Base-by-base conservation (phyloP, 2,113 vertebrate species). In the Centropus unirufus region DNA sequence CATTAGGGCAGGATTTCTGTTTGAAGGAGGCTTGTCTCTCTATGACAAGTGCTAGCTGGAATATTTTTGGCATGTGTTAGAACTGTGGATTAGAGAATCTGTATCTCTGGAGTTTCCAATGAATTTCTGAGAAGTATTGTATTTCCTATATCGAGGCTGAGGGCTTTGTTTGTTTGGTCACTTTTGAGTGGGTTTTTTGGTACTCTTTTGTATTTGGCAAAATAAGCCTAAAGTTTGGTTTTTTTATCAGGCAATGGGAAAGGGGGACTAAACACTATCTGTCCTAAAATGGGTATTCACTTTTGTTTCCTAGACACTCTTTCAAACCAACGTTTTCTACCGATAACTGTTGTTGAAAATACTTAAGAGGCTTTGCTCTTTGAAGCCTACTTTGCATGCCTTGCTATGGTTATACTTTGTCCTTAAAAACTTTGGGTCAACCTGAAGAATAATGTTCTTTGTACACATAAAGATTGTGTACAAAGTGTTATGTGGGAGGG, bases 401-500 rank as follows among this genome's bases (percentile, higher is more conserved):
- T 3, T 23, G 55, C 39, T 70, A 12, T 67, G 47, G 77, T 89
- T 96, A 62, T 0, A 0, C 61, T 87, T 81, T 81, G 68, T 74
- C 61, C 46, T 93, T 81, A 67, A 89, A 87, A 91, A 46, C 61
- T 90, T 92, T 46, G 81, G 92, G 51, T 84, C 73, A 87, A 1
- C 13, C 64, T 39, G 73, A 59, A 81, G 64, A 89, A 39, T 39
- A 62, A 36, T 7, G 36, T 36, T 36, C 36, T 36, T 36, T 36
- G 74, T 15, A 21, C 27, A 51, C 52, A 29, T 39, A 80, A 87
- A 93, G 88, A 80, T 80, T 27, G 32, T 2, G 2, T 29, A 74
- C 24, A 86, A 76, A 74, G 30, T 62, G 8, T 78, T 93, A 42
- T 47, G 89, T 84, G 77, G 73, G 89, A 89, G 61, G 61, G 8